A percentile compares a stretch with the other conserved stretches of the same genome.
These are phyloP conservation scores for Brenthis ino DNA, from an alignment of 2,888 invertebrate genomes.

Conservation along the genomic window DNA sequence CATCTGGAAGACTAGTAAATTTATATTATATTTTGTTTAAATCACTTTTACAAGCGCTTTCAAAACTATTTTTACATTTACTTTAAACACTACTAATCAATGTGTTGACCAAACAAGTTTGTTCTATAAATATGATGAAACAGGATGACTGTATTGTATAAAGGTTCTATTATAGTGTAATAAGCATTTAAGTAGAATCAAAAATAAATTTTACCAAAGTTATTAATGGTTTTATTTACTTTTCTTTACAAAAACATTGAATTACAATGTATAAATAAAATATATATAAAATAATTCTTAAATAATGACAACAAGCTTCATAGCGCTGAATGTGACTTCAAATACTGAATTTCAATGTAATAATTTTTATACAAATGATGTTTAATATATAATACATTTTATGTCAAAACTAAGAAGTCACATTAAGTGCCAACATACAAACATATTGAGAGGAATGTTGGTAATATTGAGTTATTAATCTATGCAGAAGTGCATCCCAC, in stretches of 20 bases:
- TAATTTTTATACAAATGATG: not conserved
- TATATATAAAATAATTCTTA: slow-evolving; percentile 39
- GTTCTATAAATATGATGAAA: too few species aligned
- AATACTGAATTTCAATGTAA: not conserved
- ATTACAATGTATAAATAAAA: slow-evolving; percentile 45
- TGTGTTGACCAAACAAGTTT: too few species aligned
- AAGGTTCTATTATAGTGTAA: not conserved
- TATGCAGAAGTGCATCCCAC: slow-evolving; percentile 85
- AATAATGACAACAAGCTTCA: slow-evolving; percentile 27
- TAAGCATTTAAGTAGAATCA: slow-evolving; percentile 30
- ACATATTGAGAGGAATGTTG: slow-evolving; percentile 36
- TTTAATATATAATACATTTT: not conserved
- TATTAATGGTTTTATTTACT: slow-evolving; percentile 30
- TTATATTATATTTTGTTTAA: too few species aligned
- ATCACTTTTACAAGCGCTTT: too few species aligned
- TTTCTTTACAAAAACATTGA: slow-evolving; percentile 54
- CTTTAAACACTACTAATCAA: too few species aligned
- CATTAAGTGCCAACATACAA: slow-evolving; percentile 21
- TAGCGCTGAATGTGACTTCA: slow-evolving; percentile 25
- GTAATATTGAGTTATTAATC: slow-evolving; percentile 19
- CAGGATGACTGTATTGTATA: too few species aligned
- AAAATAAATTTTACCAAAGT: slow-evolving; percentile 57
- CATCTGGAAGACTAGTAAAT: too few species aligned
- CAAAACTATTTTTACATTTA: too few species aligned
- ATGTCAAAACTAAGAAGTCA: not conserved